A percentile compares a stretch with the other conserved stretches of the same genome.
These are phyloP conservation scores for Hirundo rustica DNA, from an alignment of 2,797 vertebrate genomes.

Conservation along the genomic window DNA sequence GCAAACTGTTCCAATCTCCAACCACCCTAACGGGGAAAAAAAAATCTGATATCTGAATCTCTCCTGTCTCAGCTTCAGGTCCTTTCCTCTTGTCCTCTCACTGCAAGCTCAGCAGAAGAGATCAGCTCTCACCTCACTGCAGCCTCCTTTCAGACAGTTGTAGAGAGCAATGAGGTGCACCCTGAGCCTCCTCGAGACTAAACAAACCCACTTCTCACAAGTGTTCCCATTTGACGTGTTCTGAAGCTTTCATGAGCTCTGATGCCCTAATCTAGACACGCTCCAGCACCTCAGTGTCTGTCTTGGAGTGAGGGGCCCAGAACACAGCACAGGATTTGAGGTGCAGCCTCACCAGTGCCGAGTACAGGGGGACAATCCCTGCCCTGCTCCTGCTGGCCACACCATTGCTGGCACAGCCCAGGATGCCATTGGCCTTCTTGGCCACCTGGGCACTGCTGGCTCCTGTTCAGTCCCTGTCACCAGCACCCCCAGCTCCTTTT, in stretches of 20 bases:
- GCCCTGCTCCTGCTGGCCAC: not conserved
- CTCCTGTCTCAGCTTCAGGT: not conserved
- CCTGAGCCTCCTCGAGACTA: not conserved
- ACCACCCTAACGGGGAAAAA: not conserved
- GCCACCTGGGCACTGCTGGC: not conserved
- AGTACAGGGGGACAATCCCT: not conserved
- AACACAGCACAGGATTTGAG: not conserved
- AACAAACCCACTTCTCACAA: not conserved
- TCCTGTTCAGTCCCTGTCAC: not conserved
- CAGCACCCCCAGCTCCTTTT: not conserved
- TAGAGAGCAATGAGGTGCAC: not conserved
- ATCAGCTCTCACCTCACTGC: not conserved
- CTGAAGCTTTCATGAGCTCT: not conserved
- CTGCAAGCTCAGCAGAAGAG: not conserved
- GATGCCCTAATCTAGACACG: rapidly evolving
- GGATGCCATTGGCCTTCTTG: not conserved
- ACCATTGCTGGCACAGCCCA: not conserved
- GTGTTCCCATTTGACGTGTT: not conserved
- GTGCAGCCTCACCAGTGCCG: rapidly evolving
- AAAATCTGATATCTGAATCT: not conserved
- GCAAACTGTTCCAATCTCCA: not conserved
- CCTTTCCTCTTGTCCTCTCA: not conserved
- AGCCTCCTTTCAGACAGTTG: not conserved
- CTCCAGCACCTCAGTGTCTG: not conserved
- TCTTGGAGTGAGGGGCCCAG: not conserved